Conservation (phyloP, 1,140 invertebrate genomes). For the Drosophila littoralis region DNA sequence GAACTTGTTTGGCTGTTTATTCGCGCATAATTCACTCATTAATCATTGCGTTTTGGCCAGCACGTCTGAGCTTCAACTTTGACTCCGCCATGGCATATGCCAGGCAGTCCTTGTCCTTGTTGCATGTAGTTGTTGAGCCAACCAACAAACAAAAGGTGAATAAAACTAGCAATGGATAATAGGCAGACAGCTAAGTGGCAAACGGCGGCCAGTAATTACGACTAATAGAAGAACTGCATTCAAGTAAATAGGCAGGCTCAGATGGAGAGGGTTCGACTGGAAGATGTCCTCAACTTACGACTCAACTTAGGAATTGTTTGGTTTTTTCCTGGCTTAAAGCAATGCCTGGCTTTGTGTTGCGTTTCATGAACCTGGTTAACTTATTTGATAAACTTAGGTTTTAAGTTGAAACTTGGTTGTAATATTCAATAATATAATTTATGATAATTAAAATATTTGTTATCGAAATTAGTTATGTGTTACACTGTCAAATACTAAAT, state of each 20-base stretch:
- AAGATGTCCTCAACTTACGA: too few relatives aligned
- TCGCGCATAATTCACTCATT: conserved; percentile 83
- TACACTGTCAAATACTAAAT: too few relatives aligned
- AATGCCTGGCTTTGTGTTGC: too few relatives aligned
- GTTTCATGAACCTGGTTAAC: too few relatives aligned
- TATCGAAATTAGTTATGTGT: too few relatives aligned
- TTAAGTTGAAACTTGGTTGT: too few relatives aligned
- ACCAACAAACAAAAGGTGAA: conserved; percentile 52
- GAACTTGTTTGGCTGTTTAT: conserved; percentile 78
- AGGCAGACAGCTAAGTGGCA: conserved; percentile 31
- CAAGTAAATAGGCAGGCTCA: background rate
- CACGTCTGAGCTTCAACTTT: conserved; percentile 63
- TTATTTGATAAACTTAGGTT: too few relatives aligned
- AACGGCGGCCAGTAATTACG: conserved; percentile 47
- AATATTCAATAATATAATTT: too few relatives aligned
- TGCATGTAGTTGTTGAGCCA: conserved; percentile 15
- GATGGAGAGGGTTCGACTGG: background rate
- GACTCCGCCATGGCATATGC: conserved; percentile 43
- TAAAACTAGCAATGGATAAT: conserved; percentile 61
- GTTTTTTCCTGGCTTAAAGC: too few relatives aligned
- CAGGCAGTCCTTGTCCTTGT: conserved; percentile 21
- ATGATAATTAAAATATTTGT: too few relatives aligned
- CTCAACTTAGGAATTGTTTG: too few relatives aligned
- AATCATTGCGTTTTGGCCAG: conserved; percentile 79
- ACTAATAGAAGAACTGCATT: background rate